A percentile compares a stretch with the other conserved stretches of the same genome.
Conservation (phyloP, 2,113 vertebrate genomes). For the Prolemur simus region DNA sequence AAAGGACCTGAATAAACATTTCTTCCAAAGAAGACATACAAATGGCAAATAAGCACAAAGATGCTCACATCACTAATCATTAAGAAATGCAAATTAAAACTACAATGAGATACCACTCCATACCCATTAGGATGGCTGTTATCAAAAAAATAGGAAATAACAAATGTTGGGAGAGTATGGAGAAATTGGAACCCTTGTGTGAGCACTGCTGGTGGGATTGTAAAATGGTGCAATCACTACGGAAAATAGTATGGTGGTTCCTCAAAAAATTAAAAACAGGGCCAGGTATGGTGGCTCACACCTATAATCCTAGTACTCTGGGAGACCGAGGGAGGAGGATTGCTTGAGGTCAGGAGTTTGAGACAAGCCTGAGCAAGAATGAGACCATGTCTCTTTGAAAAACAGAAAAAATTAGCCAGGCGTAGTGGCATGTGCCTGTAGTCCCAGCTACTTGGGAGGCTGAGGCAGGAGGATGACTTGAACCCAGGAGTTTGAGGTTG, state of each 20-base stretch:
- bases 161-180: not conserved
- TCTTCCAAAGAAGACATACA: not conserved
- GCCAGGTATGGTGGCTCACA: too few species aligned
- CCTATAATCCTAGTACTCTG: too few species aligned
- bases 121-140: not conserved
- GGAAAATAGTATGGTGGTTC: not conserved
- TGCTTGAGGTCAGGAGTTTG: too few species aligned
- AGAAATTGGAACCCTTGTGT: not conserved
- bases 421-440: too few species aligned
- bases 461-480: too few species aligned
- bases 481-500: too few species aligned
- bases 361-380: too few species aligned
- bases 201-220: not conserved
- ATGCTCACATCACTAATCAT: too few species aligned
- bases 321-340: too few species aligned
- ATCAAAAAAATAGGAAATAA: not conserved
- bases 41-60: not conserved
- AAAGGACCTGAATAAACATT: not conserved
- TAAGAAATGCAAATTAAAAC: not conserved
- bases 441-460: too few species aligned
- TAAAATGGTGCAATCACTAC: not conserved
- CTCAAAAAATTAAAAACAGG: not conserved
- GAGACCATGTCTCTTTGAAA: too few species aligned
- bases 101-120: not conserved
- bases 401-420: too few species aligned